Percentiles rank a stretch among this genome's conserved stretches.
Evolutionary conservation across 2,888 invertebrate genomes (phyloP).

Genomic region (Rhamphomyia laevipes): DNA sequence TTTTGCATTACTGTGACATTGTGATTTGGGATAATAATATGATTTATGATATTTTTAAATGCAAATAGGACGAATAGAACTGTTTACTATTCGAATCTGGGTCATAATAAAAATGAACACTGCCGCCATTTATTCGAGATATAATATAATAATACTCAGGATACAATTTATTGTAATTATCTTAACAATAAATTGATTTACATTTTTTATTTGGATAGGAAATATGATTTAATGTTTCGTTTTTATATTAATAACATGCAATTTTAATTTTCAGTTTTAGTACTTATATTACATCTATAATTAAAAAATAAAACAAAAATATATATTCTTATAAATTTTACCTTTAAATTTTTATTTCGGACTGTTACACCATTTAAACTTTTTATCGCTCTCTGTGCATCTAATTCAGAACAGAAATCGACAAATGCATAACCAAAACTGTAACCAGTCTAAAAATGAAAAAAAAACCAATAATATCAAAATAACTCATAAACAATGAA

Average conservation of each 20-base stretch:
- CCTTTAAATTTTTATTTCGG: conserved; percentile 85
- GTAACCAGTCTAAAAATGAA: conserved; percentile 66
- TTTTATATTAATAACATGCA: not conserved
- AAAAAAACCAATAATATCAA: not conserved
- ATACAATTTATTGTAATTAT: too few relatives aligned
- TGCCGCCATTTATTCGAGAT: too few relatives aligned
- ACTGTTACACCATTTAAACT: conserved; percentile 78
- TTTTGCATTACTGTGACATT: too few relatives aligned
- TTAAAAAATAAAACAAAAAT: not conserved
- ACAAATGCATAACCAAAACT: conserved; percentile 96
- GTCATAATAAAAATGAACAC: too few relatives aligned
- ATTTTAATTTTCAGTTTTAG: conserved; percentile 2
- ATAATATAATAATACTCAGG: too few relatives aligned
- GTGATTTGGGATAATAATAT: too few relatives aligned
- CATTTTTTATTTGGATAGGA: too few relatives aligned
- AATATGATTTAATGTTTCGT: not conserved
- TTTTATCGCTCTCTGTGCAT: conserved; percentile 76
- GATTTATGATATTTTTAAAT: too few relatives aligned
- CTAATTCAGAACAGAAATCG: conserved; percentile 74
- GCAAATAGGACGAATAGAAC: too few relatives aligned
- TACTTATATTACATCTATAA: too few relatives aligned
- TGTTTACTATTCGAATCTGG: too few relatives aligned
- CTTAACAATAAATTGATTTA: too few relatives aligned
- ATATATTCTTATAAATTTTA: conserved; percentile 26
- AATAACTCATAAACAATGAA: not conserved